Conservation (phyloP, 2,888 invertebrate species). For the Dromius quadrimaculatus region DNA sequence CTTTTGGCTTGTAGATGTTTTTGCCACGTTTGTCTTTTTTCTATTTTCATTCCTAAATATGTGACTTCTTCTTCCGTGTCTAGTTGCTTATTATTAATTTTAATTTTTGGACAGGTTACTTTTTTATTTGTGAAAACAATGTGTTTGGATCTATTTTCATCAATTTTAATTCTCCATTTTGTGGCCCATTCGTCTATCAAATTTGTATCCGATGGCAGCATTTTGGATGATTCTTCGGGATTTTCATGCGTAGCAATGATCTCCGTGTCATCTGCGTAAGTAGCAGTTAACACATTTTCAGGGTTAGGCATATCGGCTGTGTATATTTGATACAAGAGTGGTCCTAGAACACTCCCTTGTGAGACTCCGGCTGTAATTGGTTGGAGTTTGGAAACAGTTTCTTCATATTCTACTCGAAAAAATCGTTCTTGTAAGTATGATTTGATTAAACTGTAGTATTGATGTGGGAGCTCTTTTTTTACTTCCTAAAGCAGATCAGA, state of each 20-base stretch:
- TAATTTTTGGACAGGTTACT: constrained; percentile 35
- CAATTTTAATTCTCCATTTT: constrained; percentile 44
- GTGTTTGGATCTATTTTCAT: constrained; percentile 40
- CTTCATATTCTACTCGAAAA: constrained; percentile 43
- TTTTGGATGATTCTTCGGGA: constrained; percentile 1
- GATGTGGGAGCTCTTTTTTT: too few relatives aligned
- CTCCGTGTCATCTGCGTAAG: constrained; percentile 41
- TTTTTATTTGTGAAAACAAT: constrained; percentile 41
- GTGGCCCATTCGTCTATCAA: constrained; percentile 12
- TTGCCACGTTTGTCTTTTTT: too few relatives aligned
- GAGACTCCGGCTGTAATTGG: constrained; percentile 39
- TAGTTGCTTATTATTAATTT: too few relatives aligned
- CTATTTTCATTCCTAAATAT: too few relatives aligned
- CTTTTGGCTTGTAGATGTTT: too few relatives aligned
- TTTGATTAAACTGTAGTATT: constrained; percentile 35
- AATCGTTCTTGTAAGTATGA: constrained; percentile 37
- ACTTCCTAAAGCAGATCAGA: too few relatives aligned
- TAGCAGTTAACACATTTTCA: constrained; percentile 16
- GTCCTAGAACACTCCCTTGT: constrained; percentile 47
- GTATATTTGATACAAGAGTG: constrained; percentile 29
- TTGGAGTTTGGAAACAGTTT: constrained; percentile 3
- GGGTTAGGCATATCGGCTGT: constrained; percentile 25
- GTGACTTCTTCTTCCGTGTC: too few relatives aligned
- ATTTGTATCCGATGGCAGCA: neutral
- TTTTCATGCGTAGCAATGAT: constrained; percentile 10